These are phyloP conservation scores for Akabosia matsudoensis DNA, from an alignment of 1,140 invertebrate genomes.

Conservation along the genomic window DNA sequence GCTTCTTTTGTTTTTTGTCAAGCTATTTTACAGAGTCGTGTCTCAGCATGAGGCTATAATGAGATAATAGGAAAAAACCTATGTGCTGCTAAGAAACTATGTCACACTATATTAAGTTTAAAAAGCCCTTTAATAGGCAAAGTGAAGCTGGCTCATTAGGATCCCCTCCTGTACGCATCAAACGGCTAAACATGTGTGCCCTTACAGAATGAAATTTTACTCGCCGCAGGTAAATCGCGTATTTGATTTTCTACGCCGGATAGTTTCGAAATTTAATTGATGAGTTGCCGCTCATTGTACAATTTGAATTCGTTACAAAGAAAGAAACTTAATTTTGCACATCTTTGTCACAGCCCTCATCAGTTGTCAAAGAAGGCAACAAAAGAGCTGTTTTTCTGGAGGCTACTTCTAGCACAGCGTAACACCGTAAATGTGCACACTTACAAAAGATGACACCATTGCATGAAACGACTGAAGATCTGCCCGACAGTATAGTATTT, in stretches of 20 bases:
- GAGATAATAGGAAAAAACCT: neutral
- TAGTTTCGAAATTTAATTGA: conserved; percentile 1
- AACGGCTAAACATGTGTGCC: neutral
- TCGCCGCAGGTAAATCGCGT: neutral
- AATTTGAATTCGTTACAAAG: neutral
- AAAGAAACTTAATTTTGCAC: neutral
- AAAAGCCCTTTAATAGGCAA: neutral
- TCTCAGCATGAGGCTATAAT: neutral
- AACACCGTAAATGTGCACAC: neutral
- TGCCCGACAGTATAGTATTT: neutral
- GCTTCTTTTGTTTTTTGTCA: neutral
- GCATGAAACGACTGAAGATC: neutral
- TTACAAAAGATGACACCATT: neutral
- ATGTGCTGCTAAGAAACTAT: neutral
- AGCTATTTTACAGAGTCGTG: neutral
- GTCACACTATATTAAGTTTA: neutral
- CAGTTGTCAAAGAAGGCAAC: no score
- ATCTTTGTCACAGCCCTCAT: neutral
- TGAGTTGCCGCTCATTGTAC: neutral
- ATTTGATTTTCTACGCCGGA: neutral
- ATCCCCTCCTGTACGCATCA: neutral
- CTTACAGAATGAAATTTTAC: neutral
- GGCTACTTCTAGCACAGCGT: no score
- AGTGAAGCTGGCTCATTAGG: neutral
- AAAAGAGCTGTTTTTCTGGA: no score